These are phyloP conservation scores for Yponomeuta cagnagella DNA, from an alignment of 2,888 invertebrate species.

Conservation along the genomic window DNA sequence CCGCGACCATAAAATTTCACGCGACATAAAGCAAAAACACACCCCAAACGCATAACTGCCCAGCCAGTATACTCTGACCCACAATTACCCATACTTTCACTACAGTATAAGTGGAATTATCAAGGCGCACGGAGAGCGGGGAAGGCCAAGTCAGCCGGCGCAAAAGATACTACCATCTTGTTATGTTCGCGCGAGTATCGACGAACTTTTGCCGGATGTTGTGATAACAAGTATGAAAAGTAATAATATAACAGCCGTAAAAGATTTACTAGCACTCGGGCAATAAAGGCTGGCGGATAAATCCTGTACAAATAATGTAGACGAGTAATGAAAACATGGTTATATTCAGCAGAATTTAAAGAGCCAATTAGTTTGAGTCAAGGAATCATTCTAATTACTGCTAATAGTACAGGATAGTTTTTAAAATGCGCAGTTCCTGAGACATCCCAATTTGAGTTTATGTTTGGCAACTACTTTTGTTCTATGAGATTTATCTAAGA, in stretches of 20 bases:
- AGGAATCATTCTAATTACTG: too few species aligned
- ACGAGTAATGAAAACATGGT: not conserved
- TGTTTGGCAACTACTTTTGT: too few species aligned
- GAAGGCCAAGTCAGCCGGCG: slow-evolving; percentile 37
- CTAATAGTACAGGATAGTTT: too few species aligned
- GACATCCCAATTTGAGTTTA: too few species aligned
- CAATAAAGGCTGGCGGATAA: not conserved
- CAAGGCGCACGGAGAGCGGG: slow-evolving; percentile 19
- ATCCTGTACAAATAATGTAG: not conserved
- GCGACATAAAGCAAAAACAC: slow-evolving; percentile 75
- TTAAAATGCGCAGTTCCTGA: too few species aligned
- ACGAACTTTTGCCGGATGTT: slow-evolving; percentile 56
- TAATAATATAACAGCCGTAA: slow-evolving; percentile 52
- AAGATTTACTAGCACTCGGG: slow-evolving; percentile 27
- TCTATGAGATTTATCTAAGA: too few species aligned
- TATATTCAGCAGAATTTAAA: not conserved
- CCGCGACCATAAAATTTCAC: slow-evolving; percentile 71
- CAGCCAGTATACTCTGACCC: slow-evolving; percentile 45
- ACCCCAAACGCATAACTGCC: slow-evolving; percentile 63
- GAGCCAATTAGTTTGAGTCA: too few species aligned
- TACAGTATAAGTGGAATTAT: slow-evolving; percentile 17
- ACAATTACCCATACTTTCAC: not conserved
- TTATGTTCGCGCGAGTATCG: slow-evolving; percentile 61
- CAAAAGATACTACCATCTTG: slow-evolving; percentile 53
- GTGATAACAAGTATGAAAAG: slow-evolving; percentile 58